Evolutionary conservation across 2,113 vertebrate species (phyloP), one percentile per base, ranked within the genome.

Genomic region (Vimba vimba): DNA sequence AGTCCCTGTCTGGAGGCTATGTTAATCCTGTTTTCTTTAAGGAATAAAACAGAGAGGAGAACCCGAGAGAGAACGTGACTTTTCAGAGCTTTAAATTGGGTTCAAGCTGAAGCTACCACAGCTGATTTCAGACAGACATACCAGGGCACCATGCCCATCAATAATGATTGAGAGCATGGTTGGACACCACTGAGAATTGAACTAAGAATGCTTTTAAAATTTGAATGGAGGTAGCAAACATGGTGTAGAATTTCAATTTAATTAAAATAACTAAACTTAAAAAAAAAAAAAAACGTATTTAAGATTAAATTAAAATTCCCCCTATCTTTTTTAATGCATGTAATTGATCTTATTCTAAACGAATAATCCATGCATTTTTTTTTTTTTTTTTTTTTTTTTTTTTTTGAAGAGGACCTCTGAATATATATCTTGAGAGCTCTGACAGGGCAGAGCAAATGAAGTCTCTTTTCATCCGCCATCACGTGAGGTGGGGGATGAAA

Each of bases 91-190:
- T 87, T 91, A 87, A 87, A 79, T 88, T 89, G 81, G 85, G 81
- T 81, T 88, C 91, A 90, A 88, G 92, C 88, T 69, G 89, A 91
- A 89, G 57, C 66, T 89, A 88, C 89, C 91, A 87, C 89, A 89
- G 75, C 89, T 85, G 87, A 83, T 73, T 87, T 85, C 79, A 60
- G 25, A 82, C 57, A 69, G 77, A 71, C 83, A 60, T 36, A 83
- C 71, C 9, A 50, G 27, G 45, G 55, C 13, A 33, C 19, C 87
- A 78, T 89, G 88, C 82, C 83, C 76, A 50, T 30, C 12, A 81
- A 79, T 50, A 86, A 89, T 80, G 55, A 86, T n/a, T 52, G 19
- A 78, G 80, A 55, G 30, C 23, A 7, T 1, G 12, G 21, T 15
- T 47, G 21, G 15, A 13, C 11, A 47, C 2, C 21, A 47, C 12